Conservation (phyloP, 1,140 invertebrate genomes). For the Octopus bimaculoides region DNA sequence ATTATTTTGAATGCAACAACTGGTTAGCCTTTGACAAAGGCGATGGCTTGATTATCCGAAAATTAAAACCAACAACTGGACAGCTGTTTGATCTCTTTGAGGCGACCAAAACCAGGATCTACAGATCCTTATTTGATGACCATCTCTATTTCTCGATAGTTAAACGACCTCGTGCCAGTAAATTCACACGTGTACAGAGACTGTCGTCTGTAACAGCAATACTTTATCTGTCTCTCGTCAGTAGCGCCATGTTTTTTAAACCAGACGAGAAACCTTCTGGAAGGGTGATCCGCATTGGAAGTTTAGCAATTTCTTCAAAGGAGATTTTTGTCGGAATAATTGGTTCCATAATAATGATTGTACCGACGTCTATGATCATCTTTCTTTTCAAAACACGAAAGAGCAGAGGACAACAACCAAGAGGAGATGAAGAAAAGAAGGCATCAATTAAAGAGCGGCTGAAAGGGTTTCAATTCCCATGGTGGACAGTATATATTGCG, state of each 20-base stretch:
- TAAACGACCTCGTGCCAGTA: not conserved
- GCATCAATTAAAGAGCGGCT: not conserved
- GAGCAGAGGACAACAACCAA: not conserved
- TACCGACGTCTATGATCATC: not conserved
- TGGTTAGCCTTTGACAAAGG: slow-evolving; percentile 7
- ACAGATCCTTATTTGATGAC: not conserved
- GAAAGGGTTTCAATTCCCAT: not conserved
- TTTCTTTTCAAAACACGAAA: not conserved
- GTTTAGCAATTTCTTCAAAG: not conserved
- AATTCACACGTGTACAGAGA: not conserved
- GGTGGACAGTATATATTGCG: not conserved
- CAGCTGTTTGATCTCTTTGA: not conserved
- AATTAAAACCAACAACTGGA: not conserved
- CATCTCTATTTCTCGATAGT: not conserved
- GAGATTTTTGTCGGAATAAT: not conserved
- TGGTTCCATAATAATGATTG: not conserved
- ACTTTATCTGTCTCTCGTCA: not conserved
- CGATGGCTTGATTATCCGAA: not conserved
- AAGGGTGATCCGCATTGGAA: not conserved
- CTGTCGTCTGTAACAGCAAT: not conserved
- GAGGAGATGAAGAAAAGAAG: not conserved
- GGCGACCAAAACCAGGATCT: not conserved
- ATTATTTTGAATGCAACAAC: not conserved
- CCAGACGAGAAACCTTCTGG: not conserved
- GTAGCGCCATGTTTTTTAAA: slow-evolving; percentile 2